These are phyloP conservation scores for Aphaenogaster ashmeadi DNA, from an alignment of 1,140 invertebrate genomes.

Conservation along the genomic window DNA sequence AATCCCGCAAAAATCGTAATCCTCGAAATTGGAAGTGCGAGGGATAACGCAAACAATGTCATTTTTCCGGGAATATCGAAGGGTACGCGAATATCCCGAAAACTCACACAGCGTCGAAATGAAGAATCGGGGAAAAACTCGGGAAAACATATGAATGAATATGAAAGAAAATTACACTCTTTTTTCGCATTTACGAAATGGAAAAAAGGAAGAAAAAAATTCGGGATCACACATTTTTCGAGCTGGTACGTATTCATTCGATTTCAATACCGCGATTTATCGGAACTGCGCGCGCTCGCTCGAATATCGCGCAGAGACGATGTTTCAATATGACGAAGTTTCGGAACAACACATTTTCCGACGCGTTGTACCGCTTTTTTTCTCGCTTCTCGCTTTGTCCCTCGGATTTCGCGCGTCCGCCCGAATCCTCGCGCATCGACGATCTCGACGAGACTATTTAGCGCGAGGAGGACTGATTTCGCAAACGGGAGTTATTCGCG, in stretches of 20 bases:
- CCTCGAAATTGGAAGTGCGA: background rate
- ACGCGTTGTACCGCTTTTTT: background rate
- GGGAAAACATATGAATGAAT: constrained; percentile 19
- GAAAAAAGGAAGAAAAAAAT: constrained; percentile 12
- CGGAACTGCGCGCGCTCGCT: constrained; percentile 3
- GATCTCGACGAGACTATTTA: constrained; percentile 34
- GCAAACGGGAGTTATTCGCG: constrained; percentile 34
- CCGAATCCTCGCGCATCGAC: constrained; percentile 20
- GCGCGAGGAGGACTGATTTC: constrained; percentile 20
- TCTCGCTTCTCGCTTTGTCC: background rate
- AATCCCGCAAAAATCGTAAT: constrained; percentile 7
- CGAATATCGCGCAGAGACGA: constrained; percentile 41
- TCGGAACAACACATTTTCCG: constrained; percentile 30
- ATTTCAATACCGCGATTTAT: constrained; percentile 50
- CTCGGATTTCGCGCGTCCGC: constrained; percentile 11
- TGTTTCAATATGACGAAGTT: constrained; percentile 51
- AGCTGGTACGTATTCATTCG: constrained; percentile 27
- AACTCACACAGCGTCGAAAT: constrained; percentile 6
- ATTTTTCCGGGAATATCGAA: constrained; percentile 12
- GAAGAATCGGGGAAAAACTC: constrained; percentile 8
- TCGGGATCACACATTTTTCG: constrained; percentile 33
- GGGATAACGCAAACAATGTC: background rate
- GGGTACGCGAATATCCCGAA: background rate
- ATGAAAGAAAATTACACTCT: background rate
- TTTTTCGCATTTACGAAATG: background rate